These are phyloP conservation scores for Dendrolimus punctatus DNA, from an alignment of 1,140 invertebrate genomes.

Conservation along the genomic window DNA sequence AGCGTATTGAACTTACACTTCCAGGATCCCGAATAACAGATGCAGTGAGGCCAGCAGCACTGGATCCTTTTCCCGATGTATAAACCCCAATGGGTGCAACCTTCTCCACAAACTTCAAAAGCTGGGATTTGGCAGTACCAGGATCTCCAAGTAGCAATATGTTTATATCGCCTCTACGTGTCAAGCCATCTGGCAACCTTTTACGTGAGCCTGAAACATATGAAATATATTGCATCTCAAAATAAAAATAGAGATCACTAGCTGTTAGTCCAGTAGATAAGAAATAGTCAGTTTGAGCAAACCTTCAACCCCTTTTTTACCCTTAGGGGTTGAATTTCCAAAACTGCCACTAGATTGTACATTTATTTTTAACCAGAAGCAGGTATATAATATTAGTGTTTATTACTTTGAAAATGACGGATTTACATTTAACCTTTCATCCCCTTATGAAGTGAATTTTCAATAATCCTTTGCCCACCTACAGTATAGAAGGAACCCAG, in stretches of 20 bases:
- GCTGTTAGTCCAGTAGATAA: no score
- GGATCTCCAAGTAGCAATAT: conserved; percentile 97
- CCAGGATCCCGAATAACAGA: conserved; percentile 96
- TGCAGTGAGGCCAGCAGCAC: conserved; percentile 98
- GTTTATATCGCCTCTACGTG: conserved; percentile 97
- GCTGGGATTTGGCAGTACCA: conserved; percentile 98
- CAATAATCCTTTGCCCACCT: no score
- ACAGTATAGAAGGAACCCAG: no score
- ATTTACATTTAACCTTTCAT: no score
- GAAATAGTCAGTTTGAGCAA: no score
- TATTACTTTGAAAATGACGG: no score
- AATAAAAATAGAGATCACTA: background rate
- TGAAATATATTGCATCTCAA: conserved; percentile 8
- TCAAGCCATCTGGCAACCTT: conserved; percentile 95
- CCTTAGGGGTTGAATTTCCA: no score
- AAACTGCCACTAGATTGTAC: no score
- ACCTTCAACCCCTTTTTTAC: no score
- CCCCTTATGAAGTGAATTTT: no score
- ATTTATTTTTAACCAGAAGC: no score
- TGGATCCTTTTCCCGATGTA: conserved; percentile 99
- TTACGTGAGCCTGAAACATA: conserved; percentile 79
- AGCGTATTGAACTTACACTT: conserved; percentile 76
- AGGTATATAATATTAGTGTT: no score
- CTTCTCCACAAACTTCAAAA: conserved; percentile 98
- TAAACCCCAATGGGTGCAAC: conserved; percentile 97